Evolutionary conservation across 1,140 invertebrate species (phyloP), one percentile per base, ranked within the genome.

Genomic region (Papilio polyxenes): DNA sequence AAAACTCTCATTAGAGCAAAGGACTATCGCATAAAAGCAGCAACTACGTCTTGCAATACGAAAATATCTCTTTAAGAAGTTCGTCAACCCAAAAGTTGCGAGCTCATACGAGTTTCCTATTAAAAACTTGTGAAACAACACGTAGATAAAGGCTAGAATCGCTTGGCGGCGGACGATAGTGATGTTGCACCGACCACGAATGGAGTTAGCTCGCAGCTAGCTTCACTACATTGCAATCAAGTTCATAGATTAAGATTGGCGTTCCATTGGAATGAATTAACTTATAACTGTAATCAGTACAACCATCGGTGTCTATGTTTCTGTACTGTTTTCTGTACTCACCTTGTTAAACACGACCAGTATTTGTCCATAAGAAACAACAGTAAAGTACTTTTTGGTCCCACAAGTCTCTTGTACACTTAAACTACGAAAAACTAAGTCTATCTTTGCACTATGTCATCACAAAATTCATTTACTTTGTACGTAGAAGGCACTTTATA

Each of bases 241-340:
- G 92, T 93, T 94, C 92, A 94, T 92, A 94, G 92, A 94, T 93
- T 93, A 93, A 89, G 92, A 94, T 91, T 92, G 92, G 89, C 92
- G 86, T 92, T 89, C 87, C 85, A 85, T 75, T 83, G 77, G 83
- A 85, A 88, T 85, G 87, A 87, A 89, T 88, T 85, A 80, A 86
- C 79, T 82, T 81, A 87, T 86, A 88, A 87, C 86, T 85, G 83
- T 87, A 85, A 86, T 87, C 85, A 86, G 84, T 83, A 81, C 77
- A 53, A 84, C 75, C 20, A 69, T 49, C 59, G 59, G 40, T 48
- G 10, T n/a, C 48, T 44, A 40, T 20, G 40, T 79, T 20, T 15
- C 40, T 44, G 40, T 44, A 44, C 40, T 44, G 40, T 44, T 3
- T 62, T 79, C 56, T 59, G 17, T 53, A 89, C 91, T 92, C 84